Evolutionary conservation across 1,140 invertebrate species (phyloP).

Genomic region (Aphelenchoides avenae): DNA sequence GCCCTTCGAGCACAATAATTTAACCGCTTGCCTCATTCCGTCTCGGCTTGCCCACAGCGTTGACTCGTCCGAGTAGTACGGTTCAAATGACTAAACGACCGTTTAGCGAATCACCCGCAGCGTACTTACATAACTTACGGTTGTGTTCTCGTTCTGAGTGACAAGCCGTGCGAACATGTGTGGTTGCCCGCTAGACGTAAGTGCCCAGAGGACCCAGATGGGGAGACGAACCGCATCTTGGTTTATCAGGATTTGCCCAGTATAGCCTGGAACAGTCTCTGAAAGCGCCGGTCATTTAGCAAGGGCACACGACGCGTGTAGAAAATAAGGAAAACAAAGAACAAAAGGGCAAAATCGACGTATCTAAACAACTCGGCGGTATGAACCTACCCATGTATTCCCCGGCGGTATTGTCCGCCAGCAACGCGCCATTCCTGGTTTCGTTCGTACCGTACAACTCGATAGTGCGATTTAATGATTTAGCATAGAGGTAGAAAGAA

Average conservation of each 20-base stretch:
- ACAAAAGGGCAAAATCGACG: not conserved
- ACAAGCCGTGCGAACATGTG: not conserved
- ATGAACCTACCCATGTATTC: constrained; percentile 4
- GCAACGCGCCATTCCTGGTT: constrained; percentile 3
- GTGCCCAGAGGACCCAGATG: constrained; percentile 1
- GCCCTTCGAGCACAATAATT: not conserved
- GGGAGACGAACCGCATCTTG: not conserved
- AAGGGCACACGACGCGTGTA: not conserved
- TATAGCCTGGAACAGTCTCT: constrained; percentile 3
- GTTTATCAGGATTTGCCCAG: constrained; percentile 1
- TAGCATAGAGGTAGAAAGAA: constrained; percentile 29
- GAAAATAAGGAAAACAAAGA: not conserved
- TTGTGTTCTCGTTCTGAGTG: constrained; percentile 1
- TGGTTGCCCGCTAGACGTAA: not conserved
- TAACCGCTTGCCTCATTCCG: not conserved
- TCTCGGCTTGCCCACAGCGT: constrained; percentile 6
- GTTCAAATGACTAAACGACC: not conserved
- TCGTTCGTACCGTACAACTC: not conserved
- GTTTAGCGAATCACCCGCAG: not conserved
- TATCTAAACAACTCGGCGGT: not conserved
- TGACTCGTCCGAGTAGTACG: constrained; percentile 1
- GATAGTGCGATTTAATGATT: constrained; percentile 1
- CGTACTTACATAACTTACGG: not conserved
- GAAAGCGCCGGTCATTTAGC: not conserved
- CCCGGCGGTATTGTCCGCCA: not conserved